Evolutionary conservation across 92 coral and sea anemone species (phyloP).

Genomic region (Porites divaricata): DNA sequence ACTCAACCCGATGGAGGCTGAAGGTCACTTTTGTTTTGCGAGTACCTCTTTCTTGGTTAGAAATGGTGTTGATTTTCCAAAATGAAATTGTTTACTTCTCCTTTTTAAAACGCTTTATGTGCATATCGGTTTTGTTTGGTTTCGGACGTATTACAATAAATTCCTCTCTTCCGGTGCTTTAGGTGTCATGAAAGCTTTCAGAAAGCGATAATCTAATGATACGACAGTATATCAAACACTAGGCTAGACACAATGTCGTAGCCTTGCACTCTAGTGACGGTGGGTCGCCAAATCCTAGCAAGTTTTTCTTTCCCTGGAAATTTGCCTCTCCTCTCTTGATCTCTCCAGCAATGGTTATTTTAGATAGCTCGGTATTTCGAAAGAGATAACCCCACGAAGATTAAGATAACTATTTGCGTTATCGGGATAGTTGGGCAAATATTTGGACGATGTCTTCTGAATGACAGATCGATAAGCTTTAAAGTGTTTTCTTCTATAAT

Average conservation of each 20-base stretch:
- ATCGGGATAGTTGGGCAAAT: constrained; percentile 46
- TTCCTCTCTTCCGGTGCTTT: constrained; percentile 52
- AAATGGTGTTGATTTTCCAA: constrained; percentile 46
- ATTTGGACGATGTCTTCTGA: constrained; percentile 33
- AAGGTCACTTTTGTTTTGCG: constrained; percentile 7
- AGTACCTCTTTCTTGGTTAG: not conserved
- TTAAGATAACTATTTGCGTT: constrained; percentile 38
- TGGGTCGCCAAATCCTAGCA: not conserved
- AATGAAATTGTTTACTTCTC: constrained; percentile 43
- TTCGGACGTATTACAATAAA: constrained; percentile 50
- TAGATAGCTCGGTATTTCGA: constrained; percentile 31
- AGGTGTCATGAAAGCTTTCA: constrained; percentile 57
- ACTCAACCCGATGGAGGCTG: not conserved
- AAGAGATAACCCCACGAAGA: constrained; percentile 42
- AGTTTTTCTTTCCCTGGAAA: not conserved
- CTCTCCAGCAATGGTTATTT: not conserved
- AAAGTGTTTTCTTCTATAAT: constrained; percentile 39
- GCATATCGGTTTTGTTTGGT: constrained; percentile 48
- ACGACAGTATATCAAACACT: constrained; percentile 34
- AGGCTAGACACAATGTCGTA: constrained; percentile 28
- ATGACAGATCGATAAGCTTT: constrained; percentile 52
- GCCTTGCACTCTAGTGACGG: constrained; percentile 32
- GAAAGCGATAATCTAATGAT: constrained; percentile 56
- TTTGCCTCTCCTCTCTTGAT: not conserved
- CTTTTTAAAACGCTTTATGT: constrained; percentile 44